Conservation (phyloP, 2,797 vertebrate genomes). For the Acanthurus tractus region DNA sequence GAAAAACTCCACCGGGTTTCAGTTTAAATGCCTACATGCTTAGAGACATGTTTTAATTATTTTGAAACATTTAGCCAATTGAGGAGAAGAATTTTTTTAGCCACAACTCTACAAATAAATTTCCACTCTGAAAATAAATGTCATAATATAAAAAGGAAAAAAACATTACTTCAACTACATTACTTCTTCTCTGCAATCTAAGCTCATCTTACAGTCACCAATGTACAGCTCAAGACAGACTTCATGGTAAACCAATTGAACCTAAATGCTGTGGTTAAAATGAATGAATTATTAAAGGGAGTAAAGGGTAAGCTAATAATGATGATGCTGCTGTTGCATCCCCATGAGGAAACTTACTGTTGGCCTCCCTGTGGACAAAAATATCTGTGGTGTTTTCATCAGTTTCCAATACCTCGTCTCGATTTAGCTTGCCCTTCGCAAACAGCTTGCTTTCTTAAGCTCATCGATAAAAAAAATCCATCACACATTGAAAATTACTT, state of each 20-base stretch:
- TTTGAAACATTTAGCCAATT: constrained; percentile 52
- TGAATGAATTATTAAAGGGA: constrained; percentile 81
- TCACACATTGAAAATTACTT: constrained; percentile 15
- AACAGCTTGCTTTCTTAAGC: neutral
- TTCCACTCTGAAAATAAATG: constrained; percentile 17
- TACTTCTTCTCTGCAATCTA: constrained; percentile 63
- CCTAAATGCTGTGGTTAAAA: constrained; percentile 77
- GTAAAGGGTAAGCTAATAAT: constrained; percentile 68
- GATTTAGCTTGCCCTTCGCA: constrained; percentile 22
- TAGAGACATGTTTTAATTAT: constrained; percentile 61
- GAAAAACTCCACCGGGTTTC: constrained; percentile 59
- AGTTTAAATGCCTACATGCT: constrained; percentile 77
- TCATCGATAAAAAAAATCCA: constrained; percentile 19
- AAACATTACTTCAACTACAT: constrained; percentile 44
- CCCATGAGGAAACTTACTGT: constrained; percentile 57
- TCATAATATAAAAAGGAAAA: constrained; percentile 21
- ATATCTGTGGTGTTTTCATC: constrained; percentile 24
- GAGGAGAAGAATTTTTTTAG: constrained; percentile 9
- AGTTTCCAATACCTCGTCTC: constrained; percentile 15
- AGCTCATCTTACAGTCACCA: constrained; percentile 66
- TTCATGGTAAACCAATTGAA: constrained; percentile 66
- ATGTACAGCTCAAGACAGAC: constrained; percentile 69
- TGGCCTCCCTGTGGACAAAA: constrained; percentile 12
- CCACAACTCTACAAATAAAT: constrained; percentile 20
- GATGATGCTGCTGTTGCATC: constrained; percentile 59